Conservation (phyloP, 2,113 vertebrate genomes). For the Mesocricetus auratus region DNA sequence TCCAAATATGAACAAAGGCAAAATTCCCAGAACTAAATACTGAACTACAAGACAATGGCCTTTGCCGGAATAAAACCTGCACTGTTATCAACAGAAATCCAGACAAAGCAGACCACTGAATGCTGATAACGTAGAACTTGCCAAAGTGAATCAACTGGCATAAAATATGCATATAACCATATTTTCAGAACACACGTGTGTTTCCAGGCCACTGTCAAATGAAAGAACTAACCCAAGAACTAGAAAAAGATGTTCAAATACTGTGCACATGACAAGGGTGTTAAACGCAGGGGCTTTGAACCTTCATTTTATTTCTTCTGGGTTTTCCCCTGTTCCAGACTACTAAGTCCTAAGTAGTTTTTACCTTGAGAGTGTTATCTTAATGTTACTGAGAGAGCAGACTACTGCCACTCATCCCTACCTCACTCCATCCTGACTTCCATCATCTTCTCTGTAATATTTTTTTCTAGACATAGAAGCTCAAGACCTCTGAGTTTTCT, state of each 20-base stretch:
- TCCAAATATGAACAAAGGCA: constrained; percentile 48
- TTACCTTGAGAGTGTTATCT: background rate
- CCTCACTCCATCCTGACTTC: background rate
- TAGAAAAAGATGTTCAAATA: background rate
- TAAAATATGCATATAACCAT: background rate
- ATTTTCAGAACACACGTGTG: constrained; percentile 38
- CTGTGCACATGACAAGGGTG: background rate
- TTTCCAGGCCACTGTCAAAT: background rate
- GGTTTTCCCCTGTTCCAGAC: background rate
- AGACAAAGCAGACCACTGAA: constrained; percentile 4
- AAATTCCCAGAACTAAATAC: constrained; percentile 21
- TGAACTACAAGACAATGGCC: constrained; percentile 38
- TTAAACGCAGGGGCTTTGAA: background rate
- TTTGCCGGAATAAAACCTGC: constrained; percentile 32
- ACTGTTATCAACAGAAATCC: constrained; percentile 22
- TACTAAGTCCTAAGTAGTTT: background rate
- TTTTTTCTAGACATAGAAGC: constrained; percentile 19
- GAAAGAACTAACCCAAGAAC: background rate
- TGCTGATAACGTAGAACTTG: background rate
- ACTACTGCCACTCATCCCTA: background rate
- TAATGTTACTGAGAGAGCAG: background rate
- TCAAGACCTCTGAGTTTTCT: background rate
- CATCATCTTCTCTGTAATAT: background rate
- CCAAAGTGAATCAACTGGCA: constrained; percentile 33
- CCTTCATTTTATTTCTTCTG: background rate